Conservation (phyloP, 2,797 vertebrate species). For the Enteromius anoplus region DNA sequence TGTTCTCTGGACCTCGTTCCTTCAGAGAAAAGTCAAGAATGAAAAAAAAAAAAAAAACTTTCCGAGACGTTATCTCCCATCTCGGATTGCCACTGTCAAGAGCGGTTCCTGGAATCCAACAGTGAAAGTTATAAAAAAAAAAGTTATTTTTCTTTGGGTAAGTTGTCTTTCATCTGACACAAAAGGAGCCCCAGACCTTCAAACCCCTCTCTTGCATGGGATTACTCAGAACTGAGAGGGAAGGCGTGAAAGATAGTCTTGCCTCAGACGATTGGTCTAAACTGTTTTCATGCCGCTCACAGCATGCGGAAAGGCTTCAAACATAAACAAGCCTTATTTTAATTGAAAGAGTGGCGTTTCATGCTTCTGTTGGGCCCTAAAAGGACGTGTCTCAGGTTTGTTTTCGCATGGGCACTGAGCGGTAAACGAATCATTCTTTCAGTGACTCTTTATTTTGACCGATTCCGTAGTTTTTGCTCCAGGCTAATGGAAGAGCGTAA, state of each 20-base stretch:
- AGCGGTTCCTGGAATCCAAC: slow-evolving; percentile 49
- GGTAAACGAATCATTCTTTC: slow-evolving; percentile 27
- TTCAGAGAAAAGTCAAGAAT: slow-evolving; percentile 56
- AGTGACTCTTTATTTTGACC: slow-evolving; percentile 31
- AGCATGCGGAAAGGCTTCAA: slow-evolving; percentile 12
- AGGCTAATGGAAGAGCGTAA: slow-evolving; percentile 27
- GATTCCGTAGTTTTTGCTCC: background rate
- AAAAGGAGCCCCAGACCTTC: slow-evolving; percentile 9
- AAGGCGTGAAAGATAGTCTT: background rate
- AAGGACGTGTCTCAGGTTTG: slow-evolving; percentile 25
- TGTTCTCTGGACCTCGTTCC: slow-evolving; percentile 55
- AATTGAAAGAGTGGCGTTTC: background rate
- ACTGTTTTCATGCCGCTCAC: background rate
- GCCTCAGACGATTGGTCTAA: background rate
- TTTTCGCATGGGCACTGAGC: slow-evolving; percentile 2
- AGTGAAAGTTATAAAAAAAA: slow-evolving; percentile 50
- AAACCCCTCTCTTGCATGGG: slow-evolving; percentile 11
- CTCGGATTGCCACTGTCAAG: slow-evolving; percentile 57
- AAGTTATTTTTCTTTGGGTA: slow-evolving; percentile 62
- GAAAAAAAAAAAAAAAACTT: slow-evolving; percentile 59
- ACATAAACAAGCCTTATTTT: background rate
- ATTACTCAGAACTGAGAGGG: background rate
- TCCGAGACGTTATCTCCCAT: slow-evolving; percentile 66
- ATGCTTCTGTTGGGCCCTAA: background rate
- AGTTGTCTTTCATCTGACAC: slow-evolving; percentile 32